Evolutionary conservation across 1,140 invertebrate species (phyloP), one percentile per base, ranked within the genome.

Genomic region (Aphelenchoides avenae): DNA sequence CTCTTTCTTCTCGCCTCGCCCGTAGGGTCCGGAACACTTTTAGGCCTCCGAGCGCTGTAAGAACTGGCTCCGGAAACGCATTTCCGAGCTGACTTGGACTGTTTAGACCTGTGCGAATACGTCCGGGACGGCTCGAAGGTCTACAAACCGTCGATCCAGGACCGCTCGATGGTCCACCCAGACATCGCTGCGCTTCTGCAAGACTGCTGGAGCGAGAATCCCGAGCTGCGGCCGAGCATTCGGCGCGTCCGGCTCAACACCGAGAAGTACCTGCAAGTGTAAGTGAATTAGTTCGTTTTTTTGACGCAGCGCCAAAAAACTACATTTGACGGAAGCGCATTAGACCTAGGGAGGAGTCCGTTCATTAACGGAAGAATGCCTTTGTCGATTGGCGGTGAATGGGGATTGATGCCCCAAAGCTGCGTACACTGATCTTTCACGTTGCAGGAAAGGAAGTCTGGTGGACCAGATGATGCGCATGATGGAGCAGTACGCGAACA

Each of bases 401-500:
- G n/a, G n/a, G n/a, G n/a, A n/a, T n/a, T n/a, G n/a, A n/a, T n/a
- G n/a, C n/a, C n/a, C n/a, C n/a, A n/a, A n/a, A n/a, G n/a, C n/a
- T n/a, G n/a, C n/a, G n/a, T n/a, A n/a, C n/a, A n/a, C n/a, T n/a
- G n/a, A n/a, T n/a, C n/a, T n/a, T n/a, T n/a, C 41, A 2, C 18
- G 34, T 51, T 65, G 48, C 24, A 72, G 70, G 20, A 71, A 73
- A 44, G 73, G 73, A 37, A 52, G 37, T 40, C 39, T 75, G 15
- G 71, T 77, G n/a, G 74, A 75, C 52, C 71, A 77, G 51, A 75
- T 77, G 71, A 77, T 75, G 71, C 62, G 47, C 34, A 69, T 67
- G 59, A 71, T 68, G 52, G 52, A 71, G 26, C 89, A 95, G 75
- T 97, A 98, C 75, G 91, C 93, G 0, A 94, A 92, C 77, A 97